Conservation (phyloP, 1,140 invertebrate genomes). For the Drosophila sp. region DNA sequence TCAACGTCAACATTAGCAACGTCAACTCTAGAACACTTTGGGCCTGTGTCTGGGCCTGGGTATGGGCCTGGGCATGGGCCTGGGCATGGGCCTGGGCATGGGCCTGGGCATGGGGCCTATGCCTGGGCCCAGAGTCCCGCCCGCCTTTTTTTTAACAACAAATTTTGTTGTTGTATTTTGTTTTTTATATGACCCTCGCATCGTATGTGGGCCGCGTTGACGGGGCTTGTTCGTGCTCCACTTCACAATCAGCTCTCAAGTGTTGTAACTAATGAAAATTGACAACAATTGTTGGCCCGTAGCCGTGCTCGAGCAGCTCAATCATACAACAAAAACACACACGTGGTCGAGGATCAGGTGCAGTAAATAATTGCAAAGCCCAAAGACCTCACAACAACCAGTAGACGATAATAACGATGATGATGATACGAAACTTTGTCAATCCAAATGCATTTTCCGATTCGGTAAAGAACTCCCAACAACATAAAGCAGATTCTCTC, state of each 20-base stretch:
- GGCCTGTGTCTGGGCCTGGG: slow-evolving; percentile 16
- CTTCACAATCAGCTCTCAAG: slow-evolving; percentile 64
- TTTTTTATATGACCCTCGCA: slow-evolving; percentile 51
- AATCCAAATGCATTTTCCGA: neutral
- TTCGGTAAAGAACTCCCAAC: too few relatives aligned
- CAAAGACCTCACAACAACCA: neutral
- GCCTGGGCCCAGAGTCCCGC: slow-evolving; percentile 30
- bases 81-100: slow-evolving; percentile 19
- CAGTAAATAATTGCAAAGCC: slow-evolving; percentile 32
- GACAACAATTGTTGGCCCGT: slow-evolving; percentile 28
- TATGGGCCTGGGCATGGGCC: neutral
- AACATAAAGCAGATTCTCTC: too few relatives aligned
- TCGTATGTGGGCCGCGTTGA: slow-evolving; percentile 49
- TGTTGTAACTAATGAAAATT: slow-evolving; percentile 64
- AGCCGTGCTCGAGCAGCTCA: slow-evolving; percentile 9
- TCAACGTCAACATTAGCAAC: slow-evolving; percentile 48
- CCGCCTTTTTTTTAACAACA: slow-evolving; percentile 20
- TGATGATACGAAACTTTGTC: neutral
- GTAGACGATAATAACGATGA: neutral
- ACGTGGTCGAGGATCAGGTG: slow-evolving; percentile 65
- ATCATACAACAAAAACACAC: slow-evolving; percentile 33
- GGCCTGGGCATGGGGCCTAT: neutral
- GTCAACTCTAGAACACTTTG: slow-evolving; percentile 13
- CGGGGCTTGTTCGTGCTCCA: slow-evolving; percentile 47
- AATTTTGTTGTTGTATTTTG: slow-evolving; percentile 2